phyloP scores from a whole-genome alignment of 2,797 vertebrate species.

The Tragopan temminckii region DNA sequence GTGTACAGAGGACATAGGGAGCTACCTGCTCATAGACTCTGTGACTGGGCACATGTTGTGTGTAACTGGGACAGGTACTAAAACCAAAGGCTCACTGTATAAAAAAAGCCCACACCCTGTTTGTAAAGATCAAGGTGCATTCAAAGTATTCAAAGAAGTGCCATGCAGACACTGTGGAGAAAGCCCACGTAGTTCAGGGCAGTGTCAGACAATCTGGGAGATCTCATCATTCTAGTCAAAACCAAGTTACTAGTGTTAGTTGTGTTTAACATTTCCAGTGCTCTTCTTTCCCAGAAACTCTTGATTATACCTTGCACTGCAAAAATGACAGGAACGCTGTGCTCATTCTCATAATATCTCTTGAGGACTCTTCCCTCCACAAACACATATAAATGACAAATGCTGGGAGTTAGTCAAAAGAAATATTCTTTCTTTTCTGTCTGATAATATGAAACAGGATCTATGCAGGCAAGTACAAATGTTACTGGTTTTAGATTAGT shows the following conservation, averaged over 20 bases:
- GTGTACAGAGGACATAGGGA: neutral
- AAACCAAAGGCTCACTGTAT: neutral
- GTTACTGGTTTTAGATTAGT: neutral
- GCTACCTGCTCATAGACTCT: neutral
- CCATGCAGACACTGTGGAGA: neutral
- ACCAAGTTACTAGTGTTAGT: neutral
- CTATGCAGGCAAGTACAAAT: neutral
- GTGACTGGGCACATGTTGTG: neutral
- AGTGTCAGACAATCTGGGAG: neutral
- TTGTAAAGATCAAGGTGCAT: neutral
- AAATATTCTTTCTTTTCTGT: neutral
- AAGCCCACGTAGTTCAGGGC: neutral
- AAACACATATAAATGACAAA: neutral
- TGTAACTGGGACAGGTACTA: neutral
- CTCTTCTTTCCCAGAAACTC: neutral
- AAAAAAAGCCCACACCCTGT: neutral
- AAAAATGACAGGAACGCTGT: neutral
- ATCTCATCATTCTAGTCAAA: neutral
- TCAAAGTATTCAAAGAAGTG: neutral
- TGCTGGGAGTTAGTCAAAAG: neutral
- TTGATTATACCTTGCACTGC: neutral
- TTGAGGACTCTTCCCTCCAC: neutral
- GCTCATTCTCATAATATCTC: neutral
- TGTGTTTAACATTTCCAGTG: neutral
- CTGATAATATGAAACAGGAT: neutral